These are phyloP conservation scores for Leptobrachium leishanense DNA, from an alignment of 2,113 vertebrate genomes.

Conservation along the genomic window DNA sequence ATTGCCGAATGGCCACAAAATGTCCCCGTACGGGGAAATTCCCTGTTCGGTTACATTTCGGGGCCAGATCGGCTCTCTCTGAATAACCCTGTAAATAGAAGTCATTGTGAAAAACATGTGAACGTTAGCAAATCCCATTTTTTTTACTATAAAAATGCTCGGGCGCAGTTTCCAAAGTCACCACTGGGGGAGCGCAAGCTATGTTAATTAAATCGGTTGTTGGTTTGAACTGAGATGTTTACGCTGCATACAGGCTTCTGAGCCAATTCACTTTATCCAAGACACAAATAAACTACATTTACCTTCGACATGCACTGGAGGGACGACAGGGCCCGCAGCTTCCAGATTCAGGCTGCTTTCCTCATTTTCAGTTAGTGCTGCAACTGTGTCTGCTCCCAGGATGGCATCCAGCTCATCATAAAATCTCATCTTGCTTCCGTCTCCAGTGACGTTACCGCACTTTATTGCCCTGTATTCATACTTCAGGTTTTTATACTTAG, in stretches of 20 bases:
- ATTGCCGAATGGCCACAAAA: too few relatives aligned
- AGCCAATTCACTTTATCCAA: neutral
- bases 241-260: neutral
- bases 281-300: neutral
- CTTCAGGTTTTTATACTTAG: slow-evolving; percentile 86
- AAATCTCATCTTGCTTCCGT: slow-evolving; percentile 73
- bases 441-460: slow-evolving; percentile 64
- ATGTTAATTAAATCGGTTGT: slow-evolving; percentile 44
- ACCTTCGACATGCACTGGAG: neutral
- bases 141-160: neutral
- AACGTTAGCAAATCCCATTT: too few relatives aligned
- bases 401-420: slow-evolving; percentile 71
- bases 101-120: too few relatives aligned
- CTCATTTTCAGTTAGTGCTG: neutral
- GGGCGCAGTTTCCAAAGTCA: slow-evolving; percentile 54
- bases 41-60: too few relatives aligned
- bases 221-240: neutral
- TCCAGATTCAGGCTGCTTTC: neutral
- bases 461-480: slow-evolving; percentile 79
- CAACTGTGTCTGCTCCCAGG: slow-evolving; percentile 56
- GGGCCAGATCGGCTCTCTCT: too few relatives aligned
- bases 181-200: slow-evolving; percentile 57
- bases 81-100: too few relatives aligned
- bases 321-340: neutral
- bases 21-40: too few relatives aligned